phyloP scores from a whole-genome alignment of 1,140 invertebrate genomes.

The Zaprionus camerounensis region DNA sequence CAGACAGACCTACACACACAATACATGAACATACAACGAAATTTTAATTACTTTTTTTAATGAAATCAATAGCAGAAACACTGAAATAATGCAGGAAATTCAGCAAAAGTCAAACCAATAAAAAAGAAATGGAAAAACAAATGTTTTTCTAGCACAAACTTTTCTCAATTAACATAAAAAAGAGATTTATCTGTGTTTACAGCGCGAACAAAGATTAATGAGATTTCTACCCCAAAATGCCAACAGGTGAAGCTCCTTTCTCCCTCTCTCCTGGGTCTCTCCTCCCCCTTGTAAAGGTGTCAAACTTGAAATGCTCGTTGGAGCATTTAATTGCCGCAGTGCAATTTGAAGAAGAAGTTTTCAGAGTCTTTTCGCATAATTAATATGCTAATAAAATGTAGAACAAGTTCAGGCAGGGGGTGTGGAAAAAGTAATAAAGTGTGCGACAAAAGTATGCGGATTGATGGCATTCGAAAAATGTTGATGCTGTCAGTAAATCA shows the following conservation, averaged over 20 bases:
- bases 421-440: conserved; percentile 39
- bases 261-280: not conserved
- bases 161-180: conserved; percentile 77
- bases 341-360: conserved; percentile 9
- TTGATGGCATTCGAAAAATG: conserved; percentile 38
- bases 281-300: conserved; percentile 57
- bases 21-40: not conserved
- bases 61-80: conserved; percentile 63
- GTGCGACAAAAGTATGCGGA: conserved; percentile 26
- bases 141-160: conserved; percentile 21
- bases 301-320: conserved; percentile 68
- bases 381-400: conserved; percentile 81
- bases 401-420: conserved; percentile 38
- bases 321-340: conserved; percentile 64
- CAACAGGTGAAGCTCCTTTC: conserved; percentile 3
- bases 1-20: not conserved
- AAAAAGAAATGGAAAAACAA: conserved; percentile 52
- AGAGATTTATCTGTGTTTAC: conserved; percentile 76
- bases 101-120: conserved; percentile 37
- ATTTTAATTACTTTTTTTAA: conserved; percentile 42
- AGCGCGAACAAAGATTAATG: conserved; percentile 67
- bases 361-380: conserved; percentile 49
- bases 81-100: not conserved
- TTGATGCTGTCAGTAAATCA: conserved; percentile 71
- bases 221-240: conserved; percentile 39